phyloP scores from a whole-genome alignment of 1,140 invertebrate species.

The Batillaria attramentaria region DNA sequence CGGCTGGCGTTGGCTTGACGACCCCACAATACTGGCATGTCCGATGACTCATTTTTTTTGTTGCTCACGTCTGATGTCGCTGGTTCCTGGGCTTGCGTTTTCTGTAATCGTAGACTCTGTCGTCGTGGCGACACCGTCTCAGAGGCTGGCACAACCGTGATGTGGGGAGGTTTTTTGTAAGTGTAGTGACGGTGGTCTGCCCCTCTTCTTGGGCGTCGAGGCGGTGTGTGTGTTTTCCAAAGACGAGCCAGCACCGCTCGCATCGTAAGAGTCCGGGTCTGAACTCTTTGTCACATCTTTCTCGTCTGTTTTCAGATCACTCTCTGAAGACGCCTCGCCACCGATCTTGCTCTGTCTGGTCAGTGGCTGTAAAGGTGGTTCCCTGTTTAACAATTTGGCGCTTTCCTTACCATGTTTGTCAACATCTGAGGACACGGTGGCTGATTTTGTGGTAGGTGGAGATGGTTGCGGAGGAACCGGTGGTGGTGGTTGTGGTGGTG shows the following conservation, averaged over 20 bases:
- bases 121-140: conserved; percentile 10
- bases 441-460: too few relatives aligned
- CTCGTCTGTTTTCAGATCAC: not conserved
- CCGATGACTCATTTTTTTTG: conserved; percentile 38
- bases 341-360: too few relatives aligned
- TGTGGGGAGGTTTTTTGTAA: not conserved
- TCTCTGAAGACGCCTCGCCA: not conserved
- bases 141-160: not conserved
- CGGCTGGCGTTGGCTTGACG: conserved; percentile 61
- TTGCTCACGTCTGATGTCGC: conserved; percentile 1
- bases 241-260: too few relatives aligned
- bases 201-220: not conserved
- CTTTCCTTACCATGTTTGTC: too few relatives aligned
- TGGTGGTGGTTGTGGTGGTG: not conserved
- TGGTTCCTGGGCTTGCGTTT: not conserved
- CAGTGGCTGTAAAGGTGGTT: not conserved
- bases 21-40: conserved; percentile 65
- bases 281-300: too few relatives aligned
- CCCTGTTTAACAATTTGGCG: not conserved
- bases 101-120: conserved; percentile 28
- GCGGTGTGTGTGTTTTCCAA: too few relatives aligned
- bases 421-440: too few relatives aligned
- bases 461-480: not conserved
- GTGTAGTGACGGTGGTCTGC: not conserved
- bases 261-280: too few relatives aligned